Evolutionary conservation across 2,113 vertebrate genomes (phyloP).

Genomic region (Psilopsiagon aurifrons): DNA sequence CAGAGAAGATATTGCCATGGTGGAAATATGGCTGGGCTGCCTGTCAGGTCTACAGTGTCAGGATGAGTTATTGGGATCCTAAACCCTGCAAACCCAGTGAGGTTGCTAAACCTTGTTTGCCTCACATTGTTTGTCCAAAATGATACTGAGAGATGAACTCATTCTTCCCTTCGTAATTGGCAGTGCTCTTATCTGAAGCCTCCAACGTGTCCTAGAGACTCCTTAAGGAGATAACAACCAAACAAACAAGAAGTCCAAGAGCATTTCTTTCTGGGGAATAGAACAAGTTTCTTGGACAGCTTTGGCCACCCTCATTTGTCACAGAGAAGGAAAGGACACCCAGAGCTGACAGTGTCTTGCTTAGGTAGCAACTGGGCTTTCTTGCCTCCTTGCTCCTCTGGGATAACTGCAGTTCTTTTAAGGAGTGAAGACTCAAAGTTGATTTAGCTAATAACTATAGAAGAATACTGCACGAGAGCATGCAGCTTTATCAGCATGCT

Average conservation of each 20-base stretch:
- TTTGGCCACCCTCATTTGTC: background rate
- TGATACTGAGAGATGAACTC: background rate
- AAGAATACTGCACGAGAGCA: background rate
- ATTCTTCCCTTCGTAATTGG: background rate
- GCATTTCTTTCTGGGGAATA: background rate
- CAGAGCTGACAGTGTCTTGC: background rate
- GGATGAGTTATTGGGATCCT: background rate
- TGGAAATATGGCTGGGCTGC: background rate
- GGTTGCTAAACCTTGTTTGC: conserved; percentile 20
- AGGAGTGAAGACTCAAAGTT: background rate
- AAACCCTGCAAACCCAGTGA: background rate
- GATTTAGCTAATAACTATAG: background rate
- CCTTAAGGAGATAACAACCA: background rate
- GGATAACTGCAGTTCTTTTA: background rate
- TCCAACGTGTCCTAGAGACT: background rate
- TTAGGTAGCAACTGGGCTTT: background rate
- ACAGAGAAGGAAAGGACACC: background rate
- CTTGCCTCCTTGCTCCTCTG: background rate
- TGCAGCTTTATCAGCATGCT: no score
- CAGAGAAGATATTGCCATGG: background rate
- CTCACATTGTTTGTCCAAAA: conserved; percentile 3
- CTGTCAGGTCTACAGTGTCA: background rate
- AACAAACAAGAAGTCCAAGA: background rate
- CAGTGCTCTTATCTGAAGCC: conserved; percentile 26
- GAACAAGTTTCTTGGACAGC: background rate